phyloP scores from a whole-genome alignment of 1,140 invertebrate species.

The Pachyrhynchus sulphureomaculatus region DNA sequence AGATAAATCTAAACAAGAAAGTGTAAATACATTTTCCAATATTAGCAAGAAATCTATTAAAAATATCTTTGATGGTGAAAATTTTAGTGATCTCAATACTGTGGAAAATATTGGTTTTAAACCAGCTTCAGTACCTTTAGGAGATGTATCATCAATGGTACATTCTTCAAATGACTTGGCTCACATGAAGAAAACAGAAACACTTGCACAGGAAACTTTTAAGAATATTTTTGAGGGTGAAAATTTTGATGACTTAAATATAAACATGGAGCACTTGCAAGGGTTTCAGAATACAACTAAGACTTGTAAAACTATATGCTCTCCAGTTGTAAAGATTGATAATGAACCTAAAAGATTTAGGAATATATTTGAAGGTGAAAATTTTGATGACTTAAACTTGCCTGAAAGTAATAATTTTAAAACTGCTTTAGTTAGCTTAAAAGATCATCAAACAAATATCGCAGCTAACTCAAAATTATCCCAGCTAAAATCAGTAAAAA shows the following conservation, averaged over 20 bases:
- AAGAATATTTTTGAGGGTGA: constrained; percentile 21
- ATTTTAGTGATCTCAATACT: constrained; percentile 12
- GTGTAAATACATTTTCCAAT: background rate
- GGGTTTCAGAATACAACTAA: too few species aligned
- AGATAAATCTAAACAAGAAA: too few species aligned
- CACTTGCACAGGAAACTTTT: constrained; percentile 2
- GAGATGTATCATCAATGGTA: background rate
- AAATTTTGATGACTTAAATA: constrained; percentile 12
- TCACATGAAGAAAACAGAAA: too few species aligned
- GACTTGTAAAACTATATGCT: too few species aligned
- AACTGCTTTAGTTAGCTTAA: background rate
- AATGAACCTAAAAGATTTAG: too few species aligned
- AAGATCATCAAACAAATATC: too few species aligned
- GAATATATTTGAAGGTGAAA: too few species aligned
- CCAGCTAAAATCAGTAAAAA: too few species aligned
- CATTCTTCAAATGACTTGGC: too few species aligned
- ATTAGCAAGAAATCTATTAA: background rate
- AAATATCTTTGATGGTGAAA: constrained; percentile 22
- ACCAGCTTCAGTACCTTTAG: background rate
- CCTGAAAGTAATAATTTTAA: constrained; percentile 5
- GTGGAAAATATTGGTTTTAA: constrained; percentile 2
- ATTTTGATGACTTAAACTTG: constrained; percentile 13
- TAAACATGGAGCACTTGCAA: too few species aligned
- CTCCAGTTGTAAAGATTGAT: too few species aligned
- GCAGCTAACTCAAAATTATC: too few species aligned